Conservation (phyloP, 2,888 invertebrate species). For the Chrysomela aeneicollis region DNA sequence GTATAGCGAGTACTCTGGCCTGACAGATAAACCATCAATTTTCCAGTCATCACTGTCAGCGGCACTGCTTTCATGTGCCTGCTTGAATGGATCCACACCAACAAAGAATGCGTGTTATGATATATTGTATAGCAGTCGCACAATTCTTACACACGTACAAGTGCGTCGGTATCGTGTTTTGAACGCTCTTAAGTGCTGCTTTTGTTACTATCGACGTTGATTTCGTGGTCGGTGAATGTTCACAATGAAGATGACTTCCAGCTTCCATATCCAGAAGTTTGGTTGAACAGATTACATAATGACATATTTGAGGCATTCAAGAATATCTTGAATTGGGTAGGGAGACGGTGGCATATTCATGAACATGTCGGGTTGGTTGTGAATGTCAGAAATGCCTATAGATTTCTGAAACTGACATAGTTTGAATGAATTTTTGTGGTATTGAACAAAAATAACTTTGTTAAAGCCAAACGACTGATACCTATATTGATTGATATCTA, state of each 20-base stretch:
- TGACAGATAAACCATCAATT: conserved; percentile 49
- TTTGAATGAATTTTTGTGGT: no score
- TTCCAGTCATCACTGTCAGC: conserved; percentile 52
- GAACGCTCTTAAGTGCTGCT: not conserved
- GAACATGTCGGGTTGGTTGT: no score
- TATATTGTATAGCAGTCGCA: conserved; percentile 28
- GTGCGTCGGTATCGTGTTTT: conserved; percentile 19
- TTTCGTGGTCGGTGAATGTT: not conserved
- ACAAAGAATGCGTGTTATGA: conserved; percentile 39
- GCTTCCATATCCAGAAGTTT: not conserved
- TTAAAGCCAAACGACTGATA: no score
- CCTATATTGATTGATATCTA: no score
- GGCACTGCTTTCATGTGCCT: conserved; percentile 40
- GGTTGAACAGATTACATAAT: not conserved
- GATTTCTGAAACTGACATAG: no score
- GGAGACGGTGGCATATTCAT: no score
- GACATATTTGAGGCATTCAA: not conserved
- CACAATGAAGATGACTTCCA: conserved; percentile 3
- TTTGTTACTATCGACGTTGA: not conserved
- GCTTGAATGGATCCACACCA: conserved; percentile 31
- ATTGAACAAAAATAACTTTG: no score
- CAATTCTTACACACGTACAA: conserved; percentile 25
- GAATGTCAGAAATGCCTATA: no score
- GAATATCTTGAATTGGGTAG: no score
- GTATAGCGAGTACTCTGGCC: conserved; percentile 26